Percentiles rank a stretch among this genome's conserved stretches.
Conservation (phyloP, 1,140 invertebrate species). For the Aphaenogaster ashmeadi region DNA sequence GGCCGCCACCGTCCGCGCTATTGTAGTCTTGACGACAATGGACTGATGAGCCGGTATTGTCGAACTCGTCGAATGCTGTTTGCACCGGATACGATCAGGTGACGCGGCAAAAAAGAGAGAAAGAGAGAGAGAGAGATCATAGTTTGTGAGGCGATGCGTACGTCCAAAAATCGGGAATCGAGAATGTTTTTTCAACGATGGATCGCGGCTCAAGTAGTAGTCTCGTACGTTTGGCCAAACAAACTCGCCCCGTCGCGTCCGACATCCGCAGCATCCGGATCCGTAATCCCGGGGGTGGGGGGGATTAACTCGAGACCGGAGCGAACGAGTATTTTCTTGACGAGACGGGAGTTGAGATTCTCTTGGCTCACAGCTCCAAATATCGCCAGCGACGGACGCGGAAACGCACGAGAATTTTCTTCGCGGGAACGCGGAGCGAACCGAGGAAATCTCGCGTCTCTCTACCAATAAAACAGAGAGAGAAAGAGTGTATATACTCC, state of each 20-base stretch:
- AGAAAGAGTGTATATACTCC: background rate
- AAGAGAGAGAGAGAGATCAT: background rate
- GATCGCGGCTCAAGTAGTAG: conserved; percentile 1
- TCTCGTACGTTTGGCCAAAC: conserved; percentile 25
- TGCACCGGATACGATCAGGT: conserved; percentile 41
- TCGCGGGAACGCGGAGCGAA: background rate
- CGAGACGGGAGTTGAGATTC: conserved; percentile 15
- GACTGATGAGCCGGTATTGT: conserved; percentile 78
- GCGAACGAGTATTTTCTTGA: conserved; percentile 21
- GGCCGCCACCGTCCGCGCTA: conserved; percentile 52
- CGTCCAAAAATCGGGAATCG: conserved; percentile 2
- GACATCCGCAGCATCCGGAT: background rate
- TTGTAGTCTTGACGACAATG: conserved; percentile 76
- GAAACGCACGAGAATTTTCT: conserved; percentile 19
- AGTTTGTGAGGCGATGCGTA: background rate
- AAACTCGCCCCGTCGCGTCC: background rate
- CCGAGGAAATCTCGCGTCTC: background rate
- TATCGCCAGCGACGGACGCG: background rate
- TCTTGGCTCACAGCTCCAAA: background rate
- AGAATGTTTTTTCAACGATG: background rate
- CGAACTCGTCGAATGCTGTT: conserved; percentile 72
- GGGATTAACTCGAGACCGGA: conserved; percentile 36
- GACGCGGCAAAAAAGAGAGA: conserved; percentile 15
- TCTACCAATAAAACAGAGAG: conserved; percentile 23
- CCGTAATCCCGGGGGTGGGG: conserved; percentile 19